Evolutionary conservation across 2,888 invertebrate genomes (phyloP).

Genomic region (Agrotis segetum): DNA sequence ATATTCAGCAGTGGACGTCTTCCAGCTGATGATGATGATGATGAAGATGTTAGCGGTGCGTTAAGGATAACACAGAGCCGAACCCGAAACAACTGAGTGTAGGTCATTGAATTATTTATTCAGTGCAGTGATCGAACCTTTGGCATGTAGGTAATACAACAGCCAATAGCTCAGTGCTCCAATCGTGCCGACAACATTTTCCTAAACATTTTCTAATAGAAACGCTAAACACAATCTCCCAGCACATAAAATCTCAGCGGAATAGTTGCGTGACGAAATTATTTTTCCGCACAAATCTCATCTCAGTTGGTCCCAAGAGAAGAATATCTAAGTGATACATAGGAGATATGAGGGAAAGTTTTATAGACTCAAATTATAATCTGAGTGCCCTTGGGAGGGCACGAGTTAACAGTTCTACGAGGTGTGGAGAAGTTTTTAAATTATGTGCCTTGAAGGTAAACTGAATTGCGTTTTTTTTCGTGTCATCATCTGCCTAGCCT

Average conservation of each 20-base stretch:
- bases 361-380: constrained; percentile 46
- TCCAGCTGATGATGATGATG: no score
- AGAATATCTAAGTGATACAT: constrained; percentile 31
- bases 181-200: background rate
- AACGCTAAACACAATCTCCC: background rate
- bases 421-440: constrained; percentile 3
- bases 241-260: constrained; percentile 10
- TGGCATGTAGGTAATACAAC: no score
- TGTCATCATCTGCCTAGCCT: no score
- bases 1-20: no score
- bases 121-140: no score
- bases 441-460: background rate
- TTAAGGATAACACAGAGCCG: no score
- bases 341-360: constrained; percentile 46
- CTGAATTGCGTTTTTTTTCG: background rate
- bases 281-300: constrained; percentile 27
- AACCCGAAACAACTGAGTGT: no score
- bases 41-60: no score
- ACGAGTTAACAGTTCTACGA: constrained; percentile 30
- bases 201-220: background rate
- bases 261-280: constrained; percentile 5
- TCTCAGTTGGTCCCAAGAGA: constrained; percentile 21
- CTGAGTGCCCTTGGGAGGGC: constrained; percentile 23
- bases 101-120: no score
- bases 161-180: no score